These are phyloP conservation scores for Onychomys leucogaster DNA, from an alignment of 2,797 vertebrate genomes.

Conservation along the genomic window DNA sequence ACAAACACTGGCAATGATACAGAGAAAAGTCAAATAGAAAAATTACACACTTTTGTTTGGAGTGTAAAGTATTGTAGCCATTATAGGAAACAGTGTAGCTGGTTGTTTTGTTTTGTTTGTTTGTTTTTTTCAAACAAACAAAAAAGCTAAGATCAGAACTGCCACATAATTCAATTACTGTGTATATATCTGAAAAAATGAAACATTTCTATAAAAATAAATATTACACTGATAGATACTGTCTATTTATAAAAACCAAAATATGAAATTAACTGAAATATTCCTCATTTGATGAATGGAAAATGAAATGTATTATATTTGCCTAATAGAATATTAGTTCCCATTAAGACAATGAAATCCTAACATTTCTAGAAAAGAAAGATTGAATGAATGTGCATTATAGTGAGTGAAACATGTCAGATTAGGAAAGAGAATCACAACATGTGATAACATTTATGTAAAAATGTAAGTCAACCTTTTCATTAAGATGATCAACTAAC, in stretches of 20 bases:
- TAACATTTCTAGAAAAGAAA: not conserved
- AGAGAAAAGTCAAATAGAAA: not conserved
- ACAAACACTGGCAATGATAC: not conserved
- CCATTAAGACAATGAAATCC: not conserved
- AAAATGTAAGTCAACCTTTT: not conserved
- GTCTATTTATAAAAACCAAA: not conserved
- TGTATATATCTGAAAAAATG: not conserved
- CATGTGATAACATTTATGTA: too few relatives aligned
- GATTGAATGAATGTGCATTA: not conserved
- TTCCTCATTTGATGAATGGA: accelerated
- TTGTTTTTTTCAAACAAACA: not conserved
- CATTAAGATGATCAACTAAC: too few relatives aligned
- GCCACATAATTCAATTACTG: not conserved
- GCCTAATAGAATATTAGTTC: not conserved
- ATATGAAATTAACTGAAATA: not conserved
- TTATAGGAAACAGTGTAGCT: not conserved
- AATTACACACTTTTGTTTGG: not conserved
- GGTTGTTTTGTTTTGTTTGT: not conserved
- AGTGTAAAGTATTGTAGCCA: not conserved
- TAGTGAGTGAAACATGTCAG: not conserved
- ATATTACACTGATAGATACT: not conserved
- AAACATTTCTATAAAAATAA: not conserved
- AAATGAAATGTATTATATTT: not conserved
- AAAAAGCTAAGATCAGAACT: not conserved
- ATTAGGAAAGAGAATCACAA: too few relatives aligned